These are phyloP conservation scores for Mythimna pallens DNA, from an alignment of 2,888 invertebrate species.

Conservation along the genomic window DNA sequence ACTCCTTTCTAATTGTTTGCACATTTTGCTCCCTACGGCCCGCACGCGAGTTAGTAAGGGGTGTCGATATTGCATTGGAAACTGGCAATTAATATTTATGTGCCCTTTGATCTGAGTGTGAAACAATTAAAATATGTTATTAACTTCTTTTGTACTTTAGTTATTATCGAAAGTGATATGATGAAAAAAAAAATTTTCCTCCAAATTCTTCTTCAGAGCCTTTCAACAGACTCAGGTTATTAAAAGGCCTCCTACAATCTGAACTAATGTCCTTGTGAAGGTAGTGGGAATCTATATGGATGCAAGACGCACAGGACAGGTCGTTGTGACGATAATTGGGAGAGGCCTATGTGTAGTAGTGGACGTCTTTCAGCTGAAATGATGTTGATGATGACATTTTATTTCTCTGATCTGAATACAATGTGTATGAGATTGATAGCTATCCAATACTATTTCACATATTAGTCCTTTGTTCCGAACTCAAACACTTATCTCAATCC, in stretches of 20 bases:
- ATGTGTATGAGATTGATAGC: no score
- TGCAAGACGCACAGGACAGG: no score
- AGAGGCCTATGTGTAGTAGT: no score
- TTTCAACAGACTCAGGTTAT: no score
- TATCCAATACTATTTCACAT: background rate
- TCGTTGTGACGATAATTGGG: no score
- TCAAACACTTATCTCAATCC: conserved; percentile 9
- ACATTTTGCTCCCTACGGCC: conserved; percentile 83
- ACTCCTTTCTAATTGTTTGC: conserved; percentile 88
- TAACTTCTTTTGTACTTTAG: conserved; percentile 3
- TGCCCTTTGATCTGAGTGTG: conserved; percentile 28
- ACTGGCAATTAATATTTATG: conserved; percentile 61
- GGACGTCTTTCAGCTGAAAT: no score
- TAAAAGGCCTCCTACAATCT: no score
- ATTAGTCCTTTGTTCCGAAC: conserved; percentile 1
- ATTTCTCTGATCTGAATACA: no score
- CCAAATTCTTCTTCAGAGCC: no score
- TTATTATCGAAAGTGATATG: background rate
- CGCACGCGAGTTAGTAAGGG: conserved; percentile 70
- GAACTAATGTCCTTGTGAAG: no score
- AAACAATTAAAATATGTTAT: conserved; percentile 32
- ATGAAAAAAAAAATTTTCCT: background rate
- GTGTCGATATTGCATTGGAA: conserved; percentile 54
- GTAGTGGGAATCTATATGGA: no score
- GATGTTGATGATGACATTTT: no score